Evolutionary conservation across 2,797 vertebrate genomes (phyloP).

Genomic region (Labroides dimidiatus): DNA sequence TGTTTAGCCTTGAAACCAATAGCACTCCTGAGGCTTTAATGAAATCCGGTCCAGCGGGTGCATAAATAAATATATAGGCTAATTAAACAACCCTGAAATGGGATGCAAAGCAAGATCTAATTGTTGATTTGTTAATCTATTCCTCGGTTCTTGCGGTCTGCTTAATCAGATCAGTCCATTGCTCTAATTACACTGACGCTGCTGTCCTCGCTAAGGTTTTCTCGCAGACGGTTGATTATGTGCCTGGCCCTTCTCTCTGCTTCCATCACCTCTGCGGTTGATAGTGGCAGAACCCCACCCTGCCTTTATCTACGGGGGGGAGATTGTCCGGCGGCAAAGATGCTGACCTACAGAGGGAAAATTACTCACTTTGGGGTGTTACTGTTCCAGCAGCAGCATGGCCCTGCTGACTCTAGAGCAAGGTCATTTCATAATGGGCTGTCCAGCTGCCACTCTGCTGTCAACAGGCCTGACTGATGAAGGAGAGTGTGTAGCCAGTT

Average conservation of each 20-base stretch:
- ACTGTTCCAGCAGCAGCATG: slow-evolving; percentile 70
- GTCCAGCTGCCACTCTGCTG: slow-evolving; percentile 79
- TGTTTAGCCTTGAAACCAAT: slow-evolving; percentile 49
- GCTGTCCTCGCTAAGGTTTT: slow-evolving; percentile 26
- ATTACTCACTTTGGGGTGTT: slow-evolving; percentile 79
- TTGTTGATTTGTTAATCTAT: slow-evolving; percentile 55
- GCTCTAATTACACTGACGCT: slow-evolving; percentile 44
- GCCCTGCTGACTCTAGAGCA: slow-evolving; percentile 74
- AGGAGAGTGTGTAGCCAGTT: slow-evolving; percentile 63
- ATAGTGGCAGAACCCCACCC: slow-evolving; percentile 34
- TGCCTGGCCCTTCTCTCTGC: background rate
- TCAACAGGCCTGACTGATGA: slow-evolving; percentile 79
- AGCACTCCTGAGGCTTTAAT: slow-evolving; percentile 48
- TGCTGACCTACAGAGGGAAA: slow-evolving; percentile 79
- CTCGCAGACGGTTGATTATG: slow-evolving; percentile 9
- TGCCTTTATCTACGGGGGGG: slow-evolving; percentile 46
- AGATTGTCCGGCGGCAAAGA: slow-evolving; percentile 63
- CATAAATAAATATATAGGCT: slow-evolving; percentile 51
- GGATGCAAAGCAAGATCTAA: slow-evolving; percentile 29
- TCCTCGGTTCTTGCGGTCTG: slow-evolving; percentile 35
- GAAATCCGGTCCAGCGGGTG: slow-evolving; percentile 47
- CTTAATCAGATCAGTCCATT: slow-evolving; percentile 51
- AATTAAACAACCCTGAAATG: slow-evolving; percentile 47
- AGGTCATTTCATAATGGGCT: slow-evolving; percentile 82
- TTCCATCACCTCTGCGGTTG: slow-evolving; percentile 43